Evolutionary conservation across 2,113 vertebrate species (phyloP), one percentile per base, ranked within the genome.

Genomic region (Synodontis membranacea): DNA sequence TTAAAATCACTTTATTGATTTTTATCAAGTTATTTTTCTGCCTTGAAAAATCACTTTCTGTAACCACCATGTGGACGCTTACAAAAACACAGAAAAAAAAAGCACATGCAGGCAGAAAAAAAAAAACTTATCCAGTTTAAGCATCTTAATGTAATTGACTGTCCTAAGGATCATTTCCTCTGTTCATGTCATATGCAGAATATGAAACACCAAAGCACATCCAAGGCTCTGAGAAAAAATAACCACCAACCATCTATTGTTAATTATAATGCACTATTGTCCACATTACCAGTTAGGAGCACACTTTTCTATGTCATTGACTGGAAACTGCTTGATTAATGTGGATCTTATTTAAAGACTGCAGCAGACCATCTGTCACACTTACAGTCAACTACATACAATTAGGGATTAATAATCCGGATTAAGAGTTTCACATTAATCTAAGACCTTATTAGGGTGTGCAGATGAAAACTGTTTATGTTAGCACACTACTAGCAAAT

Each of bases 381-480:
- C 79, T 84, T 84, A 60, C 44, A 84, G n/a, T 88, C 52, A 80
- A 48, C 84, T 86, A 58, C 72, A 84, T 88, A 54, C 80, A 86
- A 81, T 86, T 66, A 89, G 85, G 80, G 81, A 89, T 84, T 84
- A 84, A 86, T 83, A 86, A 86, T 86, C 88, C 83, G 52, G 54
- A 80, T 80, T 84, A 84, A 80, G 44, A 72, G 21, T 44, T 86
- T 84, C 23, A 72, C 44, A 34, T 83, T 80, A n/a, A 84, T 84
- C 52, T 74, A 52, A 86, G 31, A 70, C 62, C 31, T 79, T 72
- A 42, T 74, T 48, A 74, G 31, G 31, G 80, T 19, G 7, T 31
- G 58, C 0, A 79, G 48, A 64, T 10, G 39, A 23, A 44, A 66
- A 39, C n/a, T 44, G 42, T 50, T 34, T 79, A 79, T 83, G 66